Evolutionary conservation across 2,113 vertebrate species (phyloP), one percentile per base, ranked within the genome.

Genomic region (Paratilapia polleni): DNA sequence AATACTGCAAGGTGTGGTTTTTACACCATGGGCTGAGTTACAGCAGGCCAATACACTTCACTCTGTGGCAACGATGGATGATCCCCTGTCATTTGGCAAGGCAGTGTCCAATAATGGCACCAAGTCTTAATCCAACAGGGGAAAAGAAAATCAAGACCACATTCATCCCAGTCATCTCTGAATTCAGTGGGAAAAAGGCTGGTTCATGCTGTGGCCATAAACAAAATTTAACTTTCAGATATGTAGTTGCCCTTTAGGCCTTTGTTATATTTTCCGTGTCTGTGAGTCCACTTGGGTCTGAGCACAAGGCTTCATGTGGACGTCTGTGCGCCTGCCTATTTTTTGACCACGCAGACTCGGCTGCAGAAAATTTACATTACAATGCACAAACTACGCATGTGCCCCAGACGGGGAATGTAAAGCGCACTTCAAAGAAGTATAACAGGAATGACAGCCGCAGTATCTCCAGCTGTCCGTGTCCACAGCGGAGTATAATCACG

Each of bases 141-240:
- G 91, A 43, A 95, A 85, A 95, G 5, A 76, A 89, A 90, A 3
- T 17, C 26, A 11, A 90, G 90, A 64, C 91, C 92, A 93, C 77
- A 73, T 94, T 95, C 93, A 95, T 95, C 94, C 91, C 93, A 95
- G 94, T 83, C 91, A 17, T 34, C 91, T 95, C 91, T 87, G 77
- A 34, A 70, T 70, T 88, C 24, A 89, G 91, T 95, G 94, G 92
- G 91, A 8, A 14, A 83, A 85, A 93, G 93, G 86, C 94, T 95
- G 94, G 88, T 95, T 94, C 94, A 95, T 95, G 89, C 89, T 92
- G 34, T 92, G 94, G 88, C 8, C 82, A 95, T 90, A 95, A 36
- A 73, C 4, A 0, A 12, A 10, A 38, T 17, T 11, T 47, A 1
- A 5, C 26, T 14, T 41, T 58, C 9, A 17, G n/a, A 47, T 49